A percentile compares a stretch with the other conserved stretches of the same genome.
Evolutionary conservation across 2,888 invertebrate genomes (phyloP).

Genomic region (Andrena praecox): DNA sequence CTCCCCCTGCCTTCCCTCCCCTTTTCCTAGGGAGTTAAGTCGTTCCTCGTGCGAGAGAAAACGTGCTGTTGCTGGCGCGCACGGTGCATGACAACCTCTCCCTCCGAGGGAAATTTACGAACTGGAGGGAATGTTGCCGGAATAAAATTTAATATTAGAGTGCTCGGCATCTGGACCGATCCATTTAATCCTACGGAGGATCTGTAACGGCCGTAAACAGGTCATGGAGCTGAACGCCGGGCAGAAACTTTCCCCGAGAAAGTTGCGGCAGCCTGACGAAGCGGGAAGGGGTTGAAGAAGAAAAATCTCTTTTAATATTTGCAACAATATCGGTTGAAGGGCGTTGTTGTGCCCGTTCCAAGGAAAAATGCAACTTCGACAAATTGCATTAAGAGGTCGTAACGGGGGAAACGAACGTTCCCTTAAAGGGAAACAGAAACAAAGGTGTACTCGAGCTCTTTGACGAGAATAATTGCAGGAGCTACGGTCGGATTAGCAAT

Average conservation of each 20-base stretch:
- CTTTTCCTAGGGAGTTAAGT: background rate
- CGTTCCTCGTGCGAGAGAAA: slow-evolving; percentile 1
- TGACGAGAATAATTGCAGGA: slow-evolving; percentile 18
- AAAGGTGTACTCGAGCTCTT: background rate
- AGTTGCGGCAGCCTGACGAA: slow-evolving; percentile 22
- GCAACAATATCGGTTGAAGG: slow-evolving; percentile 16
- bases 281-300: slow-evolving; percentile 11
- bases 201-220: slow-evolving; percentile 32
- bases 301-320: slow-evolving; percentile 42
- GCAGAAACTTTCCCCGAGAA: background rate
- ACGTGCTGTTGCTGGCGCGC: slow-evolving; percentile 1
- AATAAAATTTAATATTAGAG: slow-evolving; percentile 57
- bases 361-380: background rate
- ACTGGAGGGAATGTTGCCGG: slow-evolving; percentile 19
- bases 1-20: background rate
- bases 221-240: background rate
- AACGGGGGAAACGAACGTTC: background rate
- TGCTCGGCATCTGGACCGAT: slow-evolving; percentile 44
- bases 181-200: slow-evolving; percentile 43
- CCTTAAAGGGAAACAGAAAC: background rate
- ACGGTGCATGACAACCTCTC: slow-evolving; percentile 23
- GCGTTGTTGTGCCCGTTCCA: background rate
- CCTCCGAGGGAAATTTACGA: slow-evolving; percentile 48
- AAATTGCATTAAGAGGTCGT: slow-evolving; percentile 8
- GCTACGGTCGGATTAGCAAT: background rate